Base-by-base conservation (phyloP, 2,888 invertebrate species). In the Pecten maximus region DNA sequence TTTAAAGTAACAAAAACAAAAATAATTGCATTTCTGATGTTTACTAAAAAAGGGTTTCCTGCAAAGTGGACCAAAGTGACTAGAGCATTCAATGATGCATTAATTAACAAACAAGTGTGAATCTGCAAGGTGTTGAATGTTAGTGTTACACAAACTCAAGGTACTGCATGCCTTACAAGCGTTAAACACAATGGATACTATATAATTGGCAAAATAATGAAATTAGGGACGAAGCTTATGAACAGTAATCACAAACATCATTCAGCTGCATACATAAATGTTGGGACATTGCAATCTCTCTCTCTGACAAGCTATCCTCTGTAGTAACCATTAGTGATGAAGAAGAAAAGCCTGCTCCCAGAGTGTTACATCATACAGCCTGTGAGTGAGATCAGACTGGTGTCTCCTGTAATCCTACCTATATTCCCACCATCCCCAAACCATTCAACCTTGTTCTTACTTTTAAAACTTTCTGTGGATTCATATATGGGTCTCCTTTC, bases 381-480 rank as follows among this genome's bases (percentile, higher is more conserved):
- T 54, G 54, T 35, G 35, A 35, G 23, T 74, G 74, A 74, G 74
- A 28, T 74, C 35, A 74, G 23, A 60, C 4, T 44, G 23, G 60
- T 60, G n/a, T 23, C n/a, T 23, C 35, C 28, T 74, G 8, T 0
- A 28, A 74, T 8, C 4, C 8, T 6, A 60, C 28, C 74, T 74
- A 10, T 74, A 15, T 35, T 35, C 28, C 23, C 35, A 8, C 10
- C 35, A 10, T 74, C 74, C 60, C 74, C 23, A 28, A 19, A 15
- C 88, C n/a, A 50, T 15, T 50, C 28, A 12, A 44, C 40, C 23
- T 28, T 40, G 23, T 88, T 90, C 92, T 92, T 93, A 96, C 96
- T 95, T 96, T 95, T 6, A 95, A 92, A 54, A 96, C 92, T 87
- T 94, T 94, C 88, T 95, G 94, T 74, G 95, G 94, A 87, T 95